Conservation (phyloP, 2,888 invertebrate species). For the Coleophora deauratella region DNA sequence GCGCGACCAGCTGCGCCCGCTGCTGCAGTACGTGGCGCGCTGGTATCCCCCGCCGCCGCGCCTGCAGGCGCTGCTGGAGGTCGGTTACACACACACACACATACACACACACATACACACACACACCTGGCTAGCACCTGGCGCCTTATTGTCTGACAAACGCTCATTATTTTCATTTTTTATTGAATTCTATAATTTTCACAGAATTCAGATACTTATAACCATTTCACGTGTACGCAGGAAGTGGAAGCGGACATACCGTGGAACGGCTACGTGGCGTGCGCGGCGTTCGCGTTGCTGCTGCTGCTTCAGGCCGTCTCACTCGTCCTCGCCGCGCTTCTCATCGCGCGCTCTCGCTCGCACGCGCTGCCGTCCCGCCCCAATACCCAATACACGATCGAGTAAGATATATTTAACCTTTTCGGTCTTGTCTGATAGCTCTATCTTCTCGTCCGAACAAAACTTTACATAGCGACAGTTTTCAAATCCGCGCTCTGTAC, state of each 20-base stretch:
- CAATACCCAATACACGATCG: no score
- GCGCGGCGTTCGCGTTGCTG: constrained; percentile 22
- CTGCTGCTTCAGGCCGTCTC: constrained; percentile 30
- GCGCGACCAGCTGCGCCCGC: constrained; percentile 27
- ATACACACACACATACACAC: background rate
- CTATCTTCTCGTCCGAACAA: no score
- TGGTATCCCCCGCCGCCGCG: constrained; percentile 32
- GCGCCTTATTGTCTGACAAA: no score
- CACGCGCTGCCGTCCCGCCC: constrained; percentile 1
- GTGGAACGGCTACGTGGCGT: constrained; percentile 34
- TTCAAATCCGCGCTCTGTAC: no score
- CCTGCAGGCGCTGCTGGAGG: constrained; percentile 29
- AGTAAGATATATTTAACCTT: no score
- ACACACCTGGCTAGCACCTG: no score
- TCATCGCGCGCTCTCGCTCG: constrained; percentile 16
- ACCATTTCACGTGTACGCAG: no score
- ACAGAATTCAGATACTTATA: no score
- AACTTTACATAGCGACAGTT: no score
- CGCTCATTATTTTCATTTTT: no score
- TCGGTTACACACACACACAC: constrained; percentile 5
- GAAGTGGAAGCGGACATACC: constrained; percentile 40
- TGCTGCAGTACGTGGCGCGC: constrained; percentile 29
- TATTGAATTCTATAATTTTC: no score
- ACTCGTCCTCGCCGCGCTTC: constrained; percentile 29
- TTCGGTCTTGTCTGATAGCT: no score